These are phyloP conservation scores for Odocoileus virginianus DNA, from an alignment of 2,113 vertebrate species.

Conservation along the genomic window DNA sequence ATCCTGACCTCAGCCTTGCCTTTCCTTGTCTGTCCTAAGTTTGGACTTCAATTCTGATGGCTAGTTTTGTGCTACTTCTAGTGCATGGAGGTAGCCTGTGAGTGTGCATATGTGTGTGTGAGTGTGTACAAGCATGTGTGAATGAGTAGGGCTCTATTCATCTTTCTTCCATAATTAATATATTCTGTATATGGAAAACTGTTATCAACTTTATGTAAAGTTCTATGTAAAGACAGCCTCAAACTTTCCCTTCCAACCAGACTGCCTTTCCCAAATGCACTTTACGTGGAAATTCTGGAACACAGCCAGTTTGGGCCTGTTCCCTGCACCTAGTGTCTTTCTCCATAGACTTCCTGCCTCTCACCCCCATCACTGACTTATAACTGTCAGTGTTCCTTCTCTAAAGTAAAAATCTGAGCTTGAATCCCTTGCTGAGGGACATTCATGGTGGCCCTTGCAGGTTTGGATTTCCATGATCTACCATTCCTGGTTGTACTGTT, in stretches of 20 bases:
- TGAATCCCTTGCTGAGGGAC: background rate
- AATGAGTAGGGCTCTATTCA: background rate
- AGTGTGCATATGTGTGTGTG: background rate
- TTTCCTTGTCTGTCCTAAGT: background rate
- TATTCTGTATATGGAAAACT: background rate
- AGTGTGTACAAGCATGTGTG: background rate
- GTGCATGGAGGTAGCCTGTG: background rate
- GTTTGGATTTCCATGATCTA: no score
- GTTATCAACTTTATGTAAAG: background rate
- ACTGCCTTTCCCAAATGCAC: background rate
- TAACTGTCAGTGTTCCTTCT: background rate
- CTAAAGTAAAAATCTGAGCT: background rate
- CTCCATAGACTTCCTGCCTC: background rate
- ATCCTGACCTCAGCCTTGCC: background rate
- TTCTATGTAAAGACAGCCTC: background rate
- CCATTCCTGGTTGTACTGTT: background rate
- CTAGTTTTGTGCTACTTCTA: background rate
- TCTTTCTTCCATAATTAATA: background rate
- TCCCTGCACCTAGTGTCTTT: background rate
- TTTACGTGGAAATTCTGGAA: background rate
- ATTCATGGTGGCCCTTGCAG: background rate
- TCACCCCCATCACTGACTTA: background rate
- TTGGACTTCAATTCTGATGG: background rate
- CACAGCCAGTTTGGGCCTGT: background rate
- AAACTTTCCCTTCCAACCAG: background rate